Conservation (phyloP, 2,797 vertebrate species). For the Scleropages formosus region DNA sequence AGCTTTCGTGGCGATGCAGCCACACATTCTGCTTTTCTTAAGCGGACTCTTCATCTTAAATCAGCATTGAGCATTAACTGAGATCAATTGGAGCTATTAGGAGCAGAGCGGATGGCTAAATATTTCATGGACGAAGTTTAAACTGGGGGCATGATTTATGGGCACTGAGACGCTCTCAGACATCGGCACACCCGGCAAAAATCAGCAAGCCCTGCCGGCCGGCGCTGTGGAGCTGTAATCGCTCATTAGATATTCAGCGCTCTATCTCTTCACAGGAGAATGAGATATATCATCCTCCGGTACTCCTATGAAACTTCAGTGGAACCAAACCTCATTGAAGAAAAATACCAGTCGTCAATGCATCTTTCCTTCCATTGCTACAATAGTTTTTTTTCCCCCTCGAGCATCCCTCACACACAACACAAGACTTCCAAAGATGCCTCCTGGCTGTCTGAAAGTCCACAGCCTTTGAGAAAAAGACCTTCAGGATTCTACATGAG, state of each 20-base stretch:
- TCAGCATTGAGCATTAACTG: slow-evolving; percentile 23
- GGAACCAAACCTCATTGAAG: too few species aligned
- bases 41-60: slow-evolving; percentile 18
- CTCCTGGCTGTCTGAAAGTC: too few species aligned
- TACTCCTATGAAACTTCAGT: neutral
- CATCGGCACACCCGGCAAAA: neutral
- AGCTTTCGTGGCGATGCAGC: neutral
- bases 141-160: slow-evolving; percentile 31
- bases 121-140: slow-evolving; percentile 41
- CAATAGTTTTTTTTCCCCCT: neutral
- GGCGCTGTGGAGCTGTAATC: slow-evolving; percentile 16
- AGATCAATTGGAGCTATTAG: slow-evolving; percentile 38
- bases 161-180: neutral
- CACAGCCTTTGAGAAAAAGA: too few species aligned
- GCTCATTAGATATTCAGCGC: slow-evolving; percentile 33
- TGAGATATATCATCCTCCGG: slow-evolving; percentile 13
- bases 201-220: neutral
- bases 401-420: neutral
- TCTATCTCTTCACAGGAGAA: slow-evolving; percentile 24
- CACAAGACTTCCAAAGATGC: too few species aligned
- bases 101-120: slow-evolving; percentile 33
- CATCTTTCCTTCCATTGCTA: too few species aligned
- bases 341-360: too few species aligned
- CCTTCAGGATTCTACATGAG: too few species aligned
- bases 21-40: slow-evolving; percentile 6